These are phyloP conservation scores for Samia ricini DNA, from an alignment of 1,140 invertebrate species.

Conservation along the genomic window DNA sequence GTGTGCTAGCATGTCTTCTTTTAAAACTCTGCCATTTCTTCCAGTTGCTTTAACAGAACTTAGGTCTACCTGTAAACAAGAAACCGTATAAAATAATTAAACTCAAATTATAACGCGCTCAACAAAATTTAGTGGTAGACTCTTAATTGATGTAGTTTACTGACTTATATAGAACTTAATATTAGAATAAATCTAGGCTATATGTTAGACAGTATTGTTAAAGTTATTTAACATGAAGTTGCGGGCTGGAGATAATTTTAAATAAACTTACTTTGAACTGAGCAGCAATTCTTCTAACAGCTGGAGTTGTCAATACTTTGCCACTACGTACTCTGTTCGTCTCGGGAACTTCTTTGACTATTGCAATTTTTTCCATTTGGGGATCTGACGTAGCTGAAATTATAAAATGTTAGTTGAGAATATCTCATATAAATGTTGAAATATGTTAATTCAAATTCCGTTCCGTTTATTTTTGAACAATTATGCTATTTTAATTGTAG, in stretches of 20 bases:
- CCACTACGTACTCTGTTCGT: conserved; percentile 30
- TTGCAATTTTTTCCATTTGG: conserved; percentile 12
- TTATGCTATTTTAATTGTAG: too few relatives aligned
- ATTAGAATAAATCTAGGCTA: too few relatives aligned
- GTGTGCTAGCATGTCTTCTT: conserved; percentile 94
- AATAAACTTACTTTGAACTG: conserved; percentile 86
- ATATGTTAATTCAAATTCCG: too few relatives aligned
- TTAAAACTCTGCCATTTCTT: conserved; percentile 94
- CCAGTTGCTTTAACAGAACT: conserved; percentile 89
- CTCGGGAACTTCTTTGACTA: conserved; percentile 15
- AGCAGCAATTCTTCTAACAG: conserved; percentile 93
- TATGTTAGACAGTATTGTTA: background rate
- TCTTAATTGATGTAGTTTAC: too few relatives aligned
- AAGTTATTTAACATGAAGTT: background rate
- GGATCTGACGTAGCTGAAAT: conserved; percentile 26
- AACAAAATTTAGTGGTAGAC: too few relatives aligned
- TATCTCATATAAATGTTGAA: too few relatives aligned
- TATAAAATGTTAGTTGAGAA: background rate
- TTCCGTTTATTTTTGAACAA: too few relatives aligned
- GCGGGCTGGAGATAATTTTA: background rate
- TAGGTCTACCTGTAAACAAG: conserved; percentile 83
- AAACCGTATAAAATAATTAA: conserved; percentile 7
- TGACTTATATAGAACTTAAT: too few relatives aligned
- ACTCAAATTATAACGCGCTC: too few relatives aligned
- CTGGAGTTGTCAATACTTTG: conserved; percentile 93